Evolutionary conservation across 2,113 vertebrate genomes (phyloP), one percentile per base, ranked within the genome.

Genomic region (Neolamprologus cancellatus): DNA sequence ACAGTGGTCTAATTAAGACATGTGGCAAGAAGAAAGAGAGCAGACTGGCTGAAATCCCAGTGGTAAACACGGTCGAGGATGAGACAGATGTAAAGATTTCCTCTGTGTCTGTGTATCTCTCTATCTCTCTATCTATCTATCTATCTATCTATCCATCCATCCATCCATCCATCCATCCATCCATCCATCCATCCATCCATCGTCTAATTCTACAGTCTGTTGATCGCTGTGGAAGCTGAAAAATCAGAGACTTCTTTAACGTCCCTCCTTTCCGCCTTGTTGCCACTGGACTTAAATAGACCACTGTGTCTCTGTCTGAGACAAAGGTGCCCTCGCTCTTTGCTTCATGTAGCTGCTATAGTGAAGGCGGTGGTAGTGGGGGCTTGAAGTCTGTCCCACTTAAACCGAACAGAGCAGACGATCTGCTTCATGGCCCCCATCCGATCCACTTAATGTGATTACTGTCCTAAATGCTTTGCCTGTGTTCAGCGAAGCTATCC

Each of bases 1-100:
- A 90, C 83, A 89, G 84, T 46, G 82, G 69, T 91, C 81, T 86
- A 93, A 94, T 93, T 89, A 92, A 86, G 87, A 91, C 81, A 50
- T 83, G 83, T 84, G 79, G 81, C 32, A 57, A 41, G 25, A 74
- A 52, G 85, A 57, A 78, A 80, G 84, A 78, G 69, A 84, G 61
- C 41, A 54, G 66, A 82, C 87, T 86, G 88, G 83, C 80, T 84
- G 23, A 74, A 34, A 41, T 90, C 90, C 91, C 92, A 52, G 17
- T 36, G 20, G 87, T 89, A 84, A 87, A 85, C 80, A 85, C 4
- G 46, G 81, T 69, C 53, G 9, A 78, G 34, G 64, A 81, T 59
- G 18, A 90, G 88, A 87, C 78, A 53, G 84, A 87, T 86, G 88
- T 41, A 85, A 23, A 55, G 61, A 79, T 90, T 46, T 76, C 25